Base-by-base conservation (phyloP, 1,140 invertebrate genomes). In the Riptortus pedestris region DNA sequence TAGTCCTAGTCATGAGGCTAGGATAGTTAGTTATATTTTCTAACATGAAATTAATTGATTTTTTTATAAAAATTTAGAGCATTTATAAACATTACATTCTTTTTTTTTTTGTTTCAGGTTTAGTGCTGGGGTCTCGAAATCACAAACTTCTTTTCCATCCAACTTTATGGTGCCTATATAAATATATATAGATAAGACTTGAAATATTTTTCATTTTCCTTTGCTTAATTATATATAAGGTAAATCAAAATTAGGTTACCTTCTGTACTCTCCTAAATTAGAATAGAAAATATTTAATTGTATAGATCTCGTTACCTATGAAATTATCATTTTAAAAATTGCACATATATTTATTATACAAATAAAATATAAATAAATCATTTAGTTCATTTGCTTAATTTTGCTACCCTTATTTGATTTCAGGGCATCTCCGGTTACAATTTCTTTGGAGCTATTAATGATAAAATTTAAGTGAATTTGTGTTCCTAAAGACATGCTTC, bases 341-440 rank as follows among this genome's bases (percentile, higher is more conserved):
- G 24, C 51, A 55, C 51, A 55, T 27, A 18, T 55, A 55, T 55
- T 55, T 55, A 55, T 55, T 24, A 55, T 55, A 55, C 4, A 2
- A 55, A 38, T 38, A 38, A 7, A 14, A 14, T 26, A 55, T 55
- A 24, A 55, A 55, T 55, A 55, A 55, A 55, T 11, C 22, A 55
- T 55, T 55, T 55, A 55, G 51, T 55, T 55, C 18, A 55, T 38
- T 38, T 7, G 14, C 5, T 38, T 38, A 7, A 7, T 38, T 7
- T 38, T 38, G 5, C 14, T 7, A 38, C 31, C 31, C 31, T 7
- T 7, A 38, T 14, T 14, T 38, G 5, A 5, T 38, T 7, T 38
- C 14, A 7, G 31, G 5, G 14, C 5, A 38, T 38, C 5, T 38
- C 5, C 5, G 5, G 31, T 7, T 38, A 38, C 31, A n/a, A n/a